Evolutionary conservation across 2,113 vertebrate genomes (phyloP).

Genomic region (Barbus barbus): DNA sequence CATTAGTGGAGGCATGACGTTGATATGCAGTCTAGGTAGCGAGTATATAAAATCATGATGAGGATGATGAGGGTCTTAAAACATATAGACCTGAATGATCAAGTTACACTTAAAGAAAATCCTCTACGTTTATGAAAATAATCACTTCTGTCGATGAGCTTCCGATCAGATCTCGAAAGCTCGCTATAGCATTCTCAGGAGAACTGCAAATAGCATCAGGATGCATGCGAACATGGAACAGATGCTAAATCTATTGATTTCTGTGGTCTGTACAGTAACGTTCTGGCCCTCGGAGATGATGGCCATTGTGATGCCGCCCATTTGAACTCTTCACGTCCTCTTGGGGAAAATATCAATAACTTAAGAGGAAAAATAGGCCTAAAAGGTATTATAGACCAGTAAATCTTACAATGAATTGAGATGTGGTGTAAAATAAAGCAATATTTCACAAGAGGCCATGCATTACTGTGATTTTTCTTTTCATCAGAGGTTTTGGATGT

Average conservation of each 20-base stretch:
- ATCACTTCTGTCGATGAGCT: conserved; percentile 14
- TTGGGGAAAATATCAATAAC: conserved; percentile 41
- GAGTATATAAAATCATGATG: not conserved
- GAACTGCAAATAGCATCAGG: conserved; percentile 4
- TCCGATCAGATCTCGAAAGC: not conserved
- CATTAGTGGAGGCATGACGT: not conserved
- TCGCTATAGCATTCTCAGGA: conserved; percentile 1
- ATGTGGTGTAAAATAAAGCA: not conserved
- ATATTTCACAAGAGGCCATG: not conserved
- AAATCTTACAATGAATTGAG: not conserved
- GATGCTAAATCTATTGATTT: conserved; percentile 42
- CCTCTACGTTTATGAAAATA: not conserved
- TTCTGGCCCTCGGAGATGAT: conserved; percentile 19
- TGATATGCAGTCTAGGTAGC: not conserved
- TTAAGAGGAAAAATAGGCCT: not conserved
- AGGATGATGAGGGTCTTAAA: not conserved
- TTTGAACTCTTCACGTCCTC: conserved; percentile 27
- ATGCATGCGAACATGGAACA: conserved; percentile 15
- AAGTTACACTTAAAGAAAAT: not conserved
- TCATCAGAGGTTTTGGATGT: not conserved
- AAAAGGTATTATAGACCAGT: conserved; percentile 1
- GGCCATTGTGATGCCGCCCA: conserved; percentile 12
- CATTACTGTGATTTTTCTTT: not conserved
- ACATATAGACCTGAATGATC: not conserved
- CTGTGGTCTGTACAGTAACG: conserved; percentile 2